Base-by-base conservation (phyloP, 2,888 invertebrate genomes). In the Pachydiplax longipennis region DNA sequence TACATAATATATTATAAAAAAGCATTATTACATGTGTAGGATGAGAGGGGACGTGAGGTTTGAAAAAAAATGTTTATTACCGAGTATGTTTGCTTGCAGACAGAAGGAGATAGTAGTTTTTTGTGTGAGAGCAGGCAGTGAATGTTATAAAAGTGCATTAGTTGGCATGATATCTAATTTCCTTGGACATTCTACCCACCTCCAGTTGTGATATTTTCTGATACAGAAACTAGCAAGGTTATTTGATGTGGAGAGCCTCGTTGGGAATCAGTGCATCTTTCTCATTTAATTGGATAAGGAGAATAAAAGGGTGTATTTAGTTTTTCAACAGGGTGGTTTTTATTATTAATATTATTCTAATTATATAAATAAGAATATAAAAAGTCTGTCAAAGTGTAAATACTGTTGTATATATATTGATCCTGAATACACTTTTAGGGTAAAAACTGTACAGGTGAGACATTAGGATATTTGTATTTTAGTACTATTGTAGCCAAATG, bases 151-250 rank as follows among this genome's bases (percentile, higher is more conserved):
- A 90, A 90, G 81, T 81, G 81, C 58, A 90, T 90, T 80, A 81
- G 81, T 90, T 90, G 81, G 80, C 81, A 81, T 90, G 58, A 31
- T 58, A 81, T 90, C 90, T 90, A 81, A 90, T 90, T 90, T 90
- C 90, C 80, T 90, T 90, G 90, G 81, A 90, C 90, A 81, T 90
- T 80, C 73, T 90, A 90, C 90, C 90, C 90, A 90, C 90, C 90
- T 90, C 90, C 90, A 90, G 90, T 90, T 90, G 90, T 90, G 90
- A 90, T 90, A 90, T 90, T 90, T 90, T 90, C 90, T 90, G 90
- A 87, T 87, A 87, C 90, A 90, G 90, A 90, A 90, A 90, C 90
- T 81, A 90, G 80, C 90, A 90, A 81, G 80, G 81, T 90, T 90
- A 81, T 90, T 37, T 90, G 81, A 73, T 31, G 53, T 58, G 61